Evolutionary conservation across 2,888 invertebrate genomes (phyloP).

Genomic region (Rhimphoctona megacephalus): DNA sequence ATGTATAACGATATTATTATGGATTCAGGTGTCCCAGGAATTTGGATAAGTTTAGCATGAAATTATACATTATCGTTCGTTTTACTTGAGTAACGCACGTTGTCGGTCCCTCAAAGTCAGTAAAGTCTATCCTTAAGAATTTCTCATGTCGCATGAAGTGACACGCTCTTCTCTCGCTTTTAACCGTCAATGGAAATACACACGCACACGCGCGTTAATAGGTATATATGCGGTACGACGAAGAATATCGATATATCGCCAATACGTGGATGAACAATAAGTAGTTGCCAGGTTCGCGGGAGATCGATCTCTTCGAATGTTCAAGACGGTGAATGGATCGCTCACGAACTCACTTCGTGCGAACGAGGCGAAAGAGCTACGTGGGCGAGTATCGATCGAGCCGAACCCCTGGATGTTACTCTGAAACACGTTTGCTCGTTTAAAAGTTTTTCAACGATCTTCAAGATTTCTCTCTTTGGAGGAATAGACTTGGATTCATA

Average conservation of each 20-base stretch:
- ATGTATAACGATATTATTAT: slow-evolving; percentile 1
- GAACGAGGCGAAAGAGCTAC: slow-evolving; percentile 34
- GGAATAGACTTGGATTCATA: neutral
- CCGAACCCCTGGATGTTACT: slow-evolving; percentile 42
- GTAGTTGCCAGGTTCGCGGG: slow-evolving; percentile 16
- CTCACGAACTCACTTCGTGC: neutral
- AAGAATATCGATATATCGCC: neutral
- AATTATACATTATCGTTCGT: slow-evolving; percentile 35
- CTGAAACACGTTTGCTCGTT: slow-evolving; percentile 36
- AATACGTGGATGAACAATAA: slow-evolving; percentile 9
- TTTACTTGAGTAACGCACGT: neutral
- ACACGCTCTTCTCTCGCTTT: neutral
- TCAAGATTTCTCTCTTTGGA: neutral
- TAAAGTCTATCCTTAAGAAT: neutral
- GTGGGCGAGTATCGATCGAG: slow-evolving; percentile 64
- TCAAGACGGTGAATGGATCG: slow-evolving; percentile 5
- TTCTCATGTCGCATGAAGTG: neutral
- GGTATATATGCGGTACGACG: neutral
- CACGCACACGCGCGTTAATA: neutral
- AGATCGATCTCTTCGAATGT: slow-evolving; percentile 10
- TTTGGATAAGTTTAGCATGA: slow-evolving; percentile 46
- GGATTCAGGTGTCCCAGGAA: slow-evolving; percentile 43
- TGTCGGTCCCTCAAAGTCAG: neutral
- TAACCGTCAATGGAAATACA: neutral
- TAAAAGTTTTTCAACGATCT: neutral